Conservation (phyloP, 2,888 invertebrate genomes). For the Aphidoletes aphidimyza region DNA sequence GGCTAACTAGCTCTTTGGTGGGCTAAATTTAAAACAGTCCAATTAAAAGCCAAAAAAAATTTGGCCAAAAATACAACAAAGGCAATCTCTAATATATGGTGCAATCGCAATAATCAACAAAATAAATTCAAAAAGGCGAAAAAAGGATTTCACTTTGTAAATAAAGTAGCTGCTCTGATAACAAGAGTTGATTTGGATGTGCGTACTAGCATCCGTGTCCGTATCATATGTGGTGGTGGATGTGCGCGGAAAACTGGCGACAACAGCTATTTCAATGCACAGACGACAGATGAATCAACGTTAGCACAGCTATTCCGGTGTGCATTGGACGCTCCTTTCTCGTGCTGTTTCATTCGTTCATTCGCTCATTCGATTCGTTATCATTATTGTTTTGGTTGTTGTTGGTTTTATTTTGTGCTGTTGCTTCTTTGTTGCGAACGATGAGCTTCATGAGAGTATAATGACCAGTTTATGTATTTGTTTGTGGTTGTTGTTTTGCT, state of each 20-base stretch:
- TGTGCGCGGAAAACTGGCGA: slow-evolving; percentile 36
- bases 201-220: background rate
- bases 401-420: background rate
- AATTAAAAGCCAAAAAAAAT: background rate
- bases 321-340: background rate
- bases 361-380: background rate
- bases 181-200: background rate
- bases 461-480: slow-evolving; percentile 24
- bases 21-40: background rate
- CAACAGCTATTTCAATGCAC: background rate
- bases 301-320: background rate
- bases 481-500: background rate
- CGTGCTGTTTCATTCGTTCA: background rate
- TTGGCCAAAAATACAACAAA: background rate
- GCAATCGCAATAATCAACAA: background rate
- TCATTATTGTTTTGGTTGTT: background rate
- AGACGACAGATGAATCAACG: slow-evolving; percentile 43
- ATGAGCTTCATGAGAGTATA: background rate
- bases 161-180: slow-evolving; percentile 9
- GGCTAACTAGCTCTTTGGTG: too few relatives aligned
- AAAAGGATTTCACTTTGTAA: too few relatives aligned
- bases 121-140: background rate
- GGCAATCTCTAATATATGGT: background rate
- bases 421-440: background rate
- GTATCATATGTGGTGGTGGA: background rate